Evolutionary conservation across 2,797 vertebrate species (phyloP), one percentile per base, ranked within the genome.

Genomic region (Myotis daubentonii): DNA sequence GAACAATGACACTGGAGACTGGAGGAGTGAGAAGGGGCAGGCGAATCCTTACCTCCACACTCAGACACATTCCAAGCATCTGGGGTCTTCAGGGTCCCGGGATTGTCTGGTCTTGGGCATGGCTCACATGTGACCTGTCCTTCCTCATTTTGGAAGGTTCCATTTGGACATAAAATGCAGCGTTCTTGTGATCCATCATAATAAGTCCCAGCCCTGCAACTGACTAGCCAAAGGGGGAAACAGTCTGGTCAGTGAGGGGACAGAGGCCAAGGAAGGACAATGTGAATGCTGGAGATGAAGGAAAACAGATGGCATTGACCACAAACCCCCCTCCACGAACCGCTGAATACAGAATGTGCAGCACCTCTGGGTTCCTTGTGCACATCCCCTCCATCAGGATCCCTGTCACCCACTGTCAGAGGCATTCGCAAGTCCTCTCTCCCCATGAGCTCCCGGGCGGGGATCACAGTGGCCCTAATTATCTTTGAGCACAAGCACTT

Each of bases 121-220:
- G 97, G 97, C 85, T 99, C 98, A 68, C 99, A 99, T 71, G 98
- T 98, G 97, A 99, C 98, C 98, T 99, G 99, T 95, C 99, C 99
- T 97, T 99, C 99, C 96, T 99, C 98, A 15, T 98, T 98, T 97
- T 99, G 99, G 97, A 98, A 99, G 1, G 98, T 99, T 96, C 99
- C 99, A 80, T 98, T 98, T 80, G 99, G 98, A 97, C 99, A 99
- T 82, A 98, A 97, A 97, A 98, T 95, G 95, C 99, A 99, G 94
- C 98, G 98, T 91, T 98, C 99, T 97, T 98, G 98, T 81, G 98
- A 98, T 12, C 97, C 98, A 44, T 99, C 98, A 6, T 98, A 98
- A 97, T 98, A 98, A 0, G 96, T 99, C 93, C 99, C 99, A 71
- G 97, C 97, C 71, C 97, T 98, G 97, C 99, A 99, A 98, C 98